Base-by-base conservation (phyloP, 1,140 invertebrate species). In the Sesamia nonagrioides region DNA sequence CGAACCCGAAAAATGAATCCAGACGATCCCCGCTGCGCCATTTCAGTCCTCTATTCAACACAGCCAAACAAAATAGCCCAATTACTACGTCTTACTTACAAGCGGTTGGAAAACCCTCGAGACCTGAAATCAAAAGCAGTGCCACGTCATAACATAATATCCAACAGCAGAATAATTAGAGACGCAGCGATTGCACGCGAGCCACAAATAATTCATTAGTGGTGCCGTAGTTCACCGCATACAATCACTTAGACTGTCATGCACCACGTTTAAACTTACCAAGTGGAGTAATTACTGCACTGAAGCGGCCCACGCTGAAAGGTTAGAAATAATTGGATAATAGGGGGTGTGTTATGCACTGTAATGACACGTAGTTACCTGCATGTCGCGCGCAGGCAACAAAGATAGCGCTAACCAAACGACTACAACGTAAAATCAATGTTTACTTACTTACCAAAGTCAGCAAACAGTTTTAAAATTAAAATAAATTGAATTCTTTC, bases 261-360 rank as follows among this genome's bases (percentile, higher is more conserved):
- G 81, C 78, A 84, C 78, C 77, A 85, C 86, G 87, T 88, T 89
- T 88, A 88, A 89, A 91, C 83, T 85, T 84, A 88, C 79, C 78
- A 77, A 84, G 82, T 85, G 80, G 66, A 87, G 86, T 91, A 90
- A 93, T 91, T 90, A 91, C 73, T 85, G 79, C 84, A 85, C 84
- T 88, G 88, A 88, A 90, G 79, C 83, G 58, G 77, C 78, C 79
- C 73, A 80, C 78, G 84, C 86, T 92, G 88, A 94, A 93, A 92
- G 91, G 91, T 93, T 92, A 93, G 86, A 93, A 88, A 92, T 93
- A 93, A 93, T 92, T 94, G 90, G 87, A 92, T 91, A 92, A 92
- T 92, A 76, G 75, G 61, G 77, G 77, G 73, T 74, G 80, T 84
- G 85, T 88, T 88, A 89, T 91, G 87, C 86, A 86, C 85, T 78